phyloP scores from a whole-genome alignment of 2,888 invertebrate genomes.

The Petrophora chlorosata region DNA sequence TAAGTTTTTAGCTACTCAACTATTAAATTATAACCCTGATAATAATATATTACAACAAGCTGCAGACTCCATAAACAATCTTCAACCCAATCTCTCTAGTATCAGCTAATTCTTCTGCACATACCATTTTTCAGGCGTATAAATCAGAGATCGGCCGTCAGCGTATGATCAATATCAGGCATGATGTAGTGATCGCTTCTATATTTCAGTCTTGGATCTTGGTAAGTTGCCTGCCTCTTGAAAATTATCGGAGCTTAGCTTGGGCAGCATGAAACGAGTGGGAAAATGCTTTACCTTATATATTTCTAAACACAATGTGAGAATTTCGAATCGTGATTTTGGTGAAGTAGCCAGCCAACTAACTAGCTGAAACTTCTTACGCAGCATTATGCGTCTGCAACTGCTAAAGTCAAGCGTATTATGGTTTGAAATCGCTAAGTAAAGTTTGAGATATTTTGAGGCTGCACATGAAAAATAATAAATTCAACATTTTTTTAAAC shows the following conservation, averaged over 20 bases:
- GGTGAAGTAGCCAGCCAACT: too few species aligned
- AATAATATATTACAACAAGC: too few species aligned
- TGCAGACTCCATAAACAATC: slow-evolving; percentile 7
- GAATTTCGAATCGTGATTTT: too few species aligned
- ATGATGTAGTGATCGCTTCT: slow-evolving; percentile 65
- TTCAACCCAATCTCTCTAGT: slow-evolving; percentile 4
- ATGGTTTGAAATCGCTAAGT: too few species aligned
- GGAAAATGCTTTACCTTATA: slow-evolving; percentile 54
- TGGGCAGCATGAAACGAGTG: slow-evolving; percentile 21
- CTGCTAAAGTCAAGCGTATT: too few species aligned
- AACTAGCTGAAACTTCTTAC: too few species aligned
- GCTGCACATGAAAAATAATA: background rate
- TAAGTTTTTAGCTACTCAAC: too few species aligned
- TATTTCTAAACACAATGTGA: too few species aligned
- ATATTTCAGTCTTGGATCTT: slow-evolving; percentile 70
- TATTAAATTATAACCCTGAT: too few species aligned
- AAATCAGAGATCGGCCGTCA: slow-evolving; percentile 43
- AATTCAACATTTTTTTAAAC: background rate
- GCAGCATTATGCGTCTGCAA: too few species aligned
- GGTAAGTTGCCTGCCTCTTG: slow-evolving; percentile 64
- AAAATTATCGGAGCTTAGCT: slow-evolving; percentile 70
- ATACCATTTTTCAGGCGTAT: slow-evolving; percentile 34
- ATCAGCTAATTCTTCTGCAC: slow-evolving; percentile 29
- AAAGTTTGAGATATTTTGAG: too few species aligned
- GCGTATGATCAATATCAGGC: slow-evolving; percentile 70